Base-by-base conservation (phyloP, 1,140 invertebrate genomes). In the Calliphora vicina region DNA sequence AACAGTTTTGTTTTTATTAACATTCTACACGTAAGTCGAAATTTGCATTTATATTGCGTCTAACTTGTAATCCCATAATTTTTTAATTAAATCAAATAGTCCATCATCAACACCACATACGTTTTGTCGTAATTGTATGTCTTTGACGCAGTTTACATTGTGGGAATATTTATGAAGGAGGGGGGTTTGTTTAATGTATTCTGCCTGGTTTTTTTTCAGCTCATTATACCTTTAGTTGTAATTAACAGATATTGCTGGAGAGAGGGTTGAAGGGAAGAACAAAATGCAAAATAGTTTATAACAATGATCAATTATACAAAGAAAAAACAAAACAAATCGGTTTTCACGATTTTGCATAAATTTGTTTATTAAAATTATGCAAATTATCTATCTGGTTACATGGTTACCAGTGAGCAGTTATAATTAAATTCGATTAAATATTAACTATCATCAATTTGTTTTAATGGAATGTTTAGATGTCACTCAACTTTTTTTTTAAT, bases 31-130 rank as follows among this genome's bases (percentile, higher is more conserved):
- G 42, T 25, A 45, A 43, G 20, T 83, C 29, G 84, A 80, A 88
- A 88, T 88, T 88, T 87, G 87, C 87, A 87, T 85, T 84, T 87
- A 85, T 88, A 88, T 86, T 87, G 87, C 87, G 87, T 88, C 88
- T 87, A 86, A 84, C 87, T 83, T 88, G 87, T 88, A 88, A 88
- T 87, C 87, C 87, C 85, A 83, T 88, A 88, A 88, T 88, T 88
- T 88, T 88, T 88, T 88, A 88, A 88, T 88, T 88, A 88, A 88
- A 88, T 88, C 87, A 88, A 88, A 88, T 88, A 89, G 87, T 76
- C 72, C 72, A 26, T 82, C 67, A 50, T 82, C 67, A 29, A 57
- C 43, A 27, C 67, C 45, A n/a, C 26, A 45, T 67, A 83, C 27
- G 81, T 71, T 82, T 43, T 15, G 17, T 50, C 35, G 35, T 35